Percentiles rank a stretch among this genome's conserved stretches.
These are phyloP conservation scores for Dolichomitus sp. DNA, from an alignment of 2,888 invertebrate species.

Conservation along the genomic window DNA sequence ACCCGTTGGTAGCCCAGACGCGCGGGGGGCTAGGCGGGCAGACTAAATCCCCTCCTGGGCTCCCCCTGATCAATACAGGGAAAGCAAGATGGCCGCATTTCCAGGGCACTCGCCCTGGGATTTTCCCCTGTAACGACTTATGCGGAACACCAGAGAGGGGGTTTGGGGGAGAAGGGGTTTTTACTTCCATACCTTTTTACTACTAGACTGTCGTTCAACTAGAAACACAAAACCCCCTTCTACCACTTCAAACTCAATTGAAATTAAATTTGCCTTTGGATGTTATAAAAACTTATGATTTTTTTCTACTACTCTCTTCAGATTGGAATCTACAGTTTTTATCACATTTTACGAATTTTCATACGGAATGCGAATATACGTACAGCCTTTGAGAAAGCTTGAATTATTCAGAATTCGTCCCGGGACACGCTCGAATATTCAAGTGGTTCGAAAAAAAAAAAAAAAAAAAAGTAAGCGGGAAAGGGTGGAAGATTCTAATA, in stretches of 20 bases:
- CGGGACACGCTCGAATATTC: conserved; percentile 14
- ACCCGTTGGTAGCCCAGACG: conserved; percentile 60
- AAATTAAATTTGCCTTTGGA: conserved; percentile 1
- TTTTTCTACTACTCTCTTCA: not conserved
- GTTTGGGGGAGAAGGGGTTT: conserved; percentile 39
- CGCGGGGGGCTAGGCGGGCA: conserved; percentile 72
- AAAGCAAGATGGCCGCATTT: conserved; percentile 86
- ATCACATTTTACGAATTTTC: conserved; percentile 14
- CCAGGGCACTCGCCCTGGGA: conserved; percentile 83
- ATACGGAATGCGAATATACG: not conserved
- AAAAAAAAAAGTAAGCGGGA: not conserved
- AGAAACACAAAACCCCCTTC: not conserved
- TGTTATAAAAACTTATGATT: not conserved
- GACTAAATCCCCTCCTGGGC: conserved; percentile 73
- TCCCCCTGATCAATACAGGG: conserved; percentile 85
- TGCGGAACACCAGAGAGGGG: conserved; percentile 37
- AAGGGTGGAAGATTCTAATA: conserved; percentile 14
- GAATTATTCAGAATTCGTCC: conserved; percentile 40
- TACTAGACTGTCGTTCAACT: not conserved
- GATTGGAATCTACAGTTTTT: conserved; percentile 1
- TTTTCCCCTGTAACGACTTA: conserved; percentile 74
- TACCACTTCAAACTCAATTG: conserved; percentile 8
- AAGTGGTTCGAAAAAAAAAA: conserved; percentile 11
- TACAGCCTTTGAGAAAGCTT: conserved; percentile 10
- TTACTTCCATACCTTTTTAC: not conserved